Conservation (phyloP, 2,888 invertebrate genomes). For the Agapostemon virescens region DNA sequence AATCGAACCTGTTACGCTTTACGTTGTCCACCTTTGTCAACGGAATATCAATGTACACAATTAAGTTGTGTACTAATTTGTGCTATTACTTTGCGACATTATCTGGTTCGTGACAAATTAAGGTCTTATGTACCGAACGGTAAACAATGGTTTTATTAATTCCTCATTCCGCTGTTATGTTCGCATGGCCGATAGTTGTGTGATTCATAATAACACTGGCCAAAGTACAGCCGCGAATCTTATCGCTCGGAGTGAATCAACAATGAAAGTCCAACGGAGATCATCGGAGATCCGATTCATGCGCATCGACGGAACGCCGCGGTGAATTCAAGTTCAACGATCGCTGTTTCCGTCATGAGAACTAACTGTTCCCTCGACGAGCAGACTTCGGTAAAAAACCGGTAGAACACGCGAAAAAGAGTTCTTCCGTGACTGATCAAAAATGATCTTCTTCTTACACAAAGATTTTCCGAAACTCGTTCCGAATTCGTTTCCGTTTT, state of each 20-base stretch:
- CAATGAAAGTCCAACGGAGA: constrained; percentile 51
- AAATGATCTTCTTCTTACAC: too few relatives aligned
- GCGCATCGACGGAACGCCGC: neutral
- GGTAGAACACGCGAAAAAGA: neutral
- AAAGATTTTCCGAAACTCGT: too few relatives aligned
- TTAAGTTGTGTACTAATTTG: neutral
- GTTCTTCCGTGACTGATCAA: neutral
- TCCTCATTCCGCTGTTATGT: neutral
- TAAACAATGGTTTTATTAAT: neutral
- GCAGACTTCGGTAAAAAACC: neutral
- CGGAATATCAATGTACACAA: neutral
- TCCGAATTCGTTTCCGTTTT: neutral
- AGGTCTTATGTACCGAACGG: neutral
- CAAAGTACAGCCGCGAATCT: constrained; percentile 49
- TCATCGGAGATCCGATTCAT: constrained; percentile 22
- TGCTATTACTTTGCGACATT: neutral
- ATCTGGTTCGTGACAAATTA: neutral
- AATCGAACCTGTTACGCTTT: neutral
- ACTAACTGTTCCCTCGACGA: neutral
- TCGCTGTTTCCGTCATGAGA: neutral
- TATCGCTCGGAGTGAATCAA: constrained; percentile 40
- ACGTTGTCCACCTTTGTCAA: neutral
- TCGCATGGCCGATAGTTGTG: neutral
- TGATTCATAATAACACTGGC: constrained; percentile 24
- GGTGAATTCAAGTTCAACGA: constrained; percentile 39